Evolutionary conservation across 2,797 vertebrate species (phyloP).

Genomic region (Crypturellus tataupa): DNA sequence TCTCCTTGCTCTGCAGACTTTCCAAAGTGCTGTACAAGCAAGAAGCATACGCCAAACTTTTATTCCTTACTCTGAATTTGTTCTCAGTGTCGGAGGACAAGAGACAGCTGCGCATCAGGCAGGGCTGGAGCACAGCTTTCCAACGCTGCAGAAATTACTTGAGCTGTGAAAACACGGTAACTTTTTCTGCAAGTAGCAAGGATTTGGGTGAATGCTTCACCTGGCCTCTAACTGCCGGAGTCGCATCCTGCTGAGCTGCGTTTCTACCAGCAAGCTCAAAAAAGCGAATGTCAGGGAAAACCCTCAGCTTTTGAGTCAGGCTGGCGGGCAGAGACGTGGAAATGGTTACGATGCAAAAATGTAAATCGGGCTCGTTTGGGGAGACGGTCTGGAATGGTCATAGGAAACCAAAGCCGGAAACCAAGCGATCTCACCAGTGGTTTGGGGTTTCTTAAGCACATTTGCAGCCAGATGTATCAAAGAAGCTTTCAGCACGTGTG

Average conservation of each 20-base stretch:
- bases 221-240: not conserved
- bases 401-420: not conserved
- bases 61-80: not conserved
- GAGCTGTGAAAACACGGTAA: not conserved
- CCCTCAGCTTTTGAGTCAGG: not conserved
- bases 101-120: not conserved
- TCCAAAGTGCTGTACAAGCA: slow-evolving; percentile 1
- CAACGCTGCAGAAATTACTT: not conserved
- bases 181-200: not conserved
- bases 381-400: not conserved
- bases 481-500: not conserved
- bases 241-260: not conserved
- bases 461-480: not conserved
- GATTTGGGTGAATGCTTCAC: not conserved
- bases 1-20: not conserved
- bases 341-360: not conserved
- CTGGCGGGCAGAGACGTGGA: not conserved
- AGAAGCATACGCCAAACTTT: not conserved
- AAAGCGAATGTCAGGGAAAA: not conserved
- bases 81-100: slow-evolving; percentile 6
- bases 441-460: slow-evolving; percentile 8
- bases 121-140: not conserved
- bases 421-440: not conserved
- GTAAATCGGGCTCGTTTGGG: not conserved
- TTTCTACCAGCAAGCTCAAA: not conserved